Percentiles rank a stretch among this genome's conserved stretches.
These are phyloP conservation scores for Pseudoatta argentina DNA, from an alignment of 1,140 invertebrate species.

Conservation along the genomic window DNA sequence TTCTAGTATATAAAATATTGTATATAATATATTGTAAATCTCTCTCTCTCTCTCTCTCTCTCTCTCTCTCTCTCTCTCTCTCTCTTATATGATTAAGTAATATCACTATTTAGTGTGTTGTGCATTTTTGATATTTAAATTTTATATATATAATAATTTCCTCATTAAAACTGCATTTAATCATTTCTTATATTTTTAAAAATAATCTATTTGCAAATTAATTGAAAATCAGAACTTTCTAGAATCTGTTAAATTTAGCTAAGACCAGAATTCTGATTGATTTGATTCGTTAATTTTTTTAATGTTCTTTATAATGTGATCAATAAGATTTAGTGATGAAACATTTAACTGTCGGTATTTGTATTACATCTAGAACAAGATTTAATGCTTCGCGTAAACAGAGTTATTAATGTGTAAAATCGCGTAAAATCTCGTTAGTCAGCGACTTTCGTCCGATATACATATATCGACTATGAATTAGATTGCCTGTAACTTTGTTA, in stretches of 20 bases:
- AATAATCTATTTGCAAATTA: too few relatives aligned
- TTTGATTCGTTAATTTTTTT: too few relatives aligned
- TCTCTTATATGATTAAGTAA: background rate
- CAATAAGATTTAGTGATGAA: background rate
- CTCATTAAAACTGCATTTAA: background rate
- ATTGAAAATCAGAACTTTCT: too few relatives aligned
- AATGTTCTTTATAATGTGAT: background rate
- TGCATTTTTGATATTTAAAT: background rate
- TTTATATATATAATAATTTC: background rate
- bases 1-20: background rate
- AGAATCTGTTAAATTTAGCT: too few relatives aligned
- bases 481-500: slow-evolving; percentile 58
- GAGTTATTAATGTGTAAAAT: slow-evolving; percentile 30
- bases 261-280: too few relatives aligned
- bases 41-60: too few relatives aligned
- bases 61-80: too few relatives aligned
- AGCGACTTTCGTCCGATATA: slow-evolving; percentile 28
- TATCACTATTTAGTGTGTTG: background rate
- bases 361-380: background rate
- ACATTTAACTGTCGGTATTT: background rate
- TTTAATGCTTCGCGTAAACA: slow-evolving; percentile 42
- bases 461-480: slow-evolving; percentile 4
- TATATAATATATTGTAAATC: background rate
- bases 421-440: slow-evolving; percentile 60
- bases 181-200: too few relatives aligned